Evolutionary conservation across 2,797 vertebrate genomes (phyloP), one percentile per base, ranked within the genome.

Genomic region (Danionella dracula): DNA sequence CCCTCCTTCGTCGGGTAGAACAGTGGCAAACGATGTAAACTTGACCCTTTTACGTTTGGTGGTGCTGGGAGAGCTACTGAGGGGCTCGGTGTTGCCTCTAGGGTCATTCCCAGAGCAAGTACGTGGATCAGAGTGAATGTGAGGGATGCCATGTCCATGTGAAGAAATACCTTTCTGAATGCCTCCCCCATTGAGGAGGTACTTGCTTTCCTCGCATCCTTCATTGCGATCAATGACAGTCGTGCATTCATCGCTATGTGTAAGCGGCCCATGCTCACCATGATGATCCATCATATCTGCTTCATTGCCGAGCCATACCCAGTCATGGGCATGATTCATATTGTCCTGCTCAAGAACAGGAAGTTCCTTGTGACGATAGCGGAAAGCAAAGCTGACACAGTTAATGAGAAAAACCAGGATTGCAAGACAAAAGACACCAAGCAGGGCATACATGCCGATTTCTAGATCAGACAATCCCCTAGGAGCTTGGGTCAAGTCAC

Each of bases 361-460:
- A 4, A 96, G 91, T 72, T 96, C 92, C 84, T 98, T 98, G 89
- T 98, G 94, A 61, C 94, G 90, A 72, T 97, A 97, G 72, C 93
- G 95, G 90, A 96, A 96, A 19, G 94, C 93, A 64, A 98, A 99
- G 7, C 94, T 95, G 83, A 96, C 93, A 1, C 96, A 98, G 89
- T 99, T 99, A 82, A 94, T 94, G 71, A 98, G 86, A 83, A 99
- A 99, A 78, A 99, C 94, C 68, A 99, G 78, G 80, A 99, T 97
- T 64, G 96, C 96, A 59, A 99, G 84, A 79, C 96, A 97, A 85
- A 98, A 99, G 20, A 98, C 96, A 0, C 96, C 93, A 12, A 99
- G 85, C 58, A 99, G 92, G 1, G 95, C 95, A 0, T 97, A 99
- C 96, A 98, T 98, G 76, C 96, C 95, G 0, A 98, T 99, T 88